These are phyloP conservation scores for Isurus oxyrinchus DNA, from an alignment of 2,113 vertebrate species.

Conservation along the genomic window DNA sequence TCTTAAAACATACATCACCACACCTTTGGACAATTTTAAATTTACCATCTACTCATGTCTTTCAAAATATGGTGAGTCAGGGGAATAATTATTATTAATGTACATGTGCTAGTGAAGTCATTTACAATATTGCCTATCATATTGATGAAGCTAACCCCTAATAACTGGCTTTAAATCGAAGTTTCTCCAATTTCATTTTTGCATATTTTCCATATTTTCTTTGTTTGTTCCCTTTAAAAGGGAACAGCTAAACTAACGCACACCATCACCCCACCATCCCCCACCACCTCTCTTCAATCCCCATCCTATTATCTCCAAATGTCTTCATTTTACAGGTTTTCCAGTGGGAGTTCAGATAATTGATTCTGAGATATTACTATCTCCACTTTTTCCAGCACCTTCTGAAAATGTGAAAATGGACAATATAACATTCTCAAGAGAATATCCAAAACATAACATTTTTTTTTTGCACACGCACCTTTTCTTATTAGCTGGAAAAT, in stretches of 20 bases:
- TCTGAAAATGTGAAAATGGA: not conserved
- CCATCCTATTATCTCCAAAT: not conserved
- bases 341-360: not conserved
- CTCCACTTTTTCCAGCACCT: not conserved
- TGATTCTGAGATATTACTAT: not conserved
- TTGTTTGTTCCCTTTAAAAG: not conserved
- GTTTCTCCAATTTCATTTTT: not conserved
- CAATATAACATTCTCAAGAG: not conserved
- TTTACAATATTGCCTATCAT: not conserved
- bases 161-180: not conserved
- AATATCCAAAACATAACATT: not conserved
- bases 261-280: not conserved
- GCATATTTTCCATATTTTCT: not conserved
- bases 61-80: not conserved
- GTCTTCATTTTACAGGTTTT: not conserved
- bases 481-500: not conserved
- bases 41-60: not conserved
- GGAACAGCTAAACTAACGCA: not conserved
- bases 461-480: not conserved
- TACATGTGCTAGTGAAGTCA: not conserved
- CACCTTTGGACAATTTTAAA: not conserved
- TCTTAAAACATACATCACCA: not conserved
- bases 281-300: too few species aligned
- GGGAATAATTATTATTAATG: not conserved
- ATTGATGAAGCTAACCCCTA: not conserved